Conservation (phyloP, 2,797 vertebrate genomes). For the Falco cherrug region DNA sequence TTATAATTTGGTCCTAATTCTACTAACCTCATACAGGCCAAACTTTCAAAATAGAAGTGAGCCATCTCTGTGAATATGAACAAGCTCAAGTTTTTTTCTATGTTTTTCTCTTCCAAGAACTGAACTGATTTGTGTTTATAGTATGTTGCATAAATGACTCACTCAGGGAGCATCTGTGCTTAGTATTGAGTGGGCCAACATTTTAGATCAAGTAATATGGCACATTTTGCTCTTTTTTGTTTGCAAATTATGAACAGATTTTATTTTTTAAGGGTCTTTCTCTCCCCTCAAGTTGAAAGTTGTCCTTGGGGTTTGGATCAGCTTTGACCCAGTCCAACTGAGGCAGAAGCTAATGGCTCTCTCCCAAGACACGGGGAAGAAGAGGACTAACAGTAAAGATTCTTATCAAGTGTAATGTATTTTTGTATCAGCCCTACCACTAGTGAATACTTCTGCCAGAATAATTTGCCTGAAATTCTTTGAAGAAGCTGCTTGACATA, state of each 20-base stretch:
- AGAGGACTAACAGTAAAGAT: not conserved
- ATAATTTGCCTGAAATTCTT: not conserved
- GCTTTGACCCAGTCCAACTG: not conserved
- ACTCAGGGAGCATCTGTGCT: conserved; percentile 46
- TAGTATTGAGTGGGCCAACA: conserved; percentile 34
- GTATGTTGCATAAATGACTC: conserved; percentile 39
- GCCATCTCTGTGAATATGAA: not conserved
- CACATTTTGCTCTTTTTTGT: conserved; percentile 59
- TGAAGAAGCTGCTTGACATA: not conserved
- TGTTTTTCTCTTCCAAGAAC: conserved; percentile 23
- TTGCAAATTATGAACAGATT: conserved; percentile 3
- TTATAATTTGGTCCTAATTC: not conserved
- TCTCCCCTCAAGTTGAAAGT: not conserved
- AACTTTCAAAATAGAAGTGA: not conserved
- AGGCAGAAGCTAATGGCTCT: not conserved
- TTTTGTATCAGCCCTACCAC: not conserved
- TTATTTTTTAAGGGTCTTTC: not conserved
- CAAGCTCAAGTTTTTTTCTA: not conserved
- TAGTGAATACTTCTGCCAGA: not conserved
- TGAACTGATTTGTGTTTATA: conserved; percentile 6
- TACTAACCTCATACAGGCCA: not conserved
- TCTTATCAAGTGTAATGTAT: not conserved
- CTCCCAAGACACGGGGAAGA: not conserved
- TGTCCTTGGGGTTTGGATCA: not conserved
- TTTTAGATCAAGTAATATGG: conserved; percentile 31